Evolutionary conservation across 2,888 invertebrate species (phyloP).

Genomic region (Protula sp.): DNA sequence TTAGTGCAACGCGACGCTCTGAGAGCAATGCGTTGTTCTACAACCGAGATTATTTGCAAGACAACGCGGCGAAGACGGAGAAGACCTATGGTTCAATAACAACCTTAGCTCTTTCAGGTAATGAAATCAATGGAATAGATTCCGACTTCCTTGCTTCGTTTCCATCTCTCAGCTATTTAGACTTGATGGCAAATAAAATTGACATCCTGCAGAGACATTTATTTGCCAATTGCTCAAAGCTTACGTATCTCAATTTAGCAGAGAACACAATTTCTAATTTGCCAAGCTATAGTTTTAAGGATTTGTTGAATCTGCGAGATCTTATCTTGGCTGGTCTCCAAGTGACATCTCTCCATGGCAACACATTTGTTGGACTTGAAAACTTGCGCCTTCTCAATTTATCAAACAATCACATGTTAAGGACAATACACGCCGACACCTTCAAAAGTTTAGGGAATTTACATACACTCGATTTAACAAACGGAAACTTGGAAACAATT

Average conservation of each 20-base stretch:
- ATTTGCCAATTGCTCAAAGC: neutral
- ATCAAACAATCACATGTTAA: too few relatives aligned
- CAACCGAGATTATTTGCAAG: too few relatives aligned
- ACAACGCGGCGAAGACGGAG: too few relatives aligned
- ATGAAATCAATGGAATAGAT: neutral
- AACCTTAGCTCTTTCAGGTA: neutral
- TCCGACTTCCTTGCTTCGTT: neutral
- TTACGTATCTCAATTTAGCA: neutral
- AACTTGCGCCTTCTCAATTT: too few relatives aligned
- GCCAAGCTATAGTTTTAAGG: neutral
- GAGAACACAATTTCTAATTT: neutral
- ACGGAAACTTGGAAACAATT: too few relatives aligned
- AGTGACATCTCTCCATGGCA: neutral
- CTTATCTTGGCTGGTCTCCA: neutral
- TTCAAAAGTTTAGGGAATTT: too few relatives aligned
- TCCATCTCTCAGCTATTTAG: neutral
- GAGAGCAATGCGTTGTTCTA: too few relatives aligned
- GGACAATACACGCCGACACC: too few relatives aligned
- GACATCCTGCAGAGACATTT: neutral
- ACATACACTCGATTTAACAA: too few relatives aligned
- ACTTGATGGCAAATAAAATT: neutral
- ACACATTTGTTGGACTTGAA: too few relatives aligned
- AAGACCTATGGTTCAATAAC: neutral
- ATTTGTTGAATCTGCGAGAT: neutral
- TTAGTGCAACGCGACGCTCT: too few relatives aligned